Conservation (phyloP, 2,888 invertebrate species). For the Acleris laterana region DNA sequence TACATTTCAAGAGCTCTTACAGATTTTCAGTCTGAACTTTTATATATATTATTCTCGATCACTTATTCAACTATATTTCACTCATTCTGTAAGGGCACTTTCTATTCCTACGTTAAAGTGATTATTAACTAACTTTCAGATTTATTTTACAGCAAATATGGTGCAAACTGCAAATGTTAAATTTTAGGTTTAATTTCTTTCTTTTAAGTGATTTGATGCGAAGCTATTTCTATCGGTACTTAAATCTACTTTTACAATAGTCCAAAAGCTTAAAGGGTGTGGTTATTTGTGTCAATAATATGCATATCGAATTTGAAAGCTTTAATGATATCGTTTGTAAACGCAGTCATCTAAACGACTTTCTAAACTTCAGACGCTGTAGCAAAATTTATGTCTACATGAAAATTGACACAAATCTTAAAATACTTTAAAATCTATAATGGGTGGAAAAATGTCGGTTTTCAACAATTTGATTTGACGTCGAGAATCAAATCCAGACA, state of each 20-base stretch:
- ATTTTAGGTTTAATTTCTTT: slow-evolving; percentile 7
- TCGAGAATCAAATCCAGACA: slow-evolving; percentile 59
- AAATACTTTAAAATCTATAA: slow-evolving; percentile 35
- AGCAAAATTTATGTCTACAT: background rate
- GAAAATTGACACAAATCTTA: slow-evolving; percentile 49
- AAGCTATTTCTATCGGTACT: slow-evolving; percentile 49
- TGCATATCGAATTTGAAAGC: slow-evolving; percentile 34
- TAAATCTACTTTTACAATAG: slow-evolving; percentile 23
- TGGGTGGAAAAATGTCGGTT: slow-evolving; percentile 66
- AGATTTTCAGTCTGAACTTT: background rate
- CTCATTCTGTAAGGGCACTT: background rate
- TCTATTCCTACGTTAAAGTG: background rate
- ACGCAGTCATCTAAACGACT: slow-evolving; percentile 11
- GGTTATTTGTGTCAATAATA: slow-evolving; percentile 59
- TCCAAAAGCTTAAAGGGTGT: slow-evolving; percentile 47
- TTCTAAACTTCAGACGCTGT: background rate
- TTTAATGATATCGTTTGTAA: background rate
- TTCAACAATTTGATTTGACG: slow-evolving; percentile 55
- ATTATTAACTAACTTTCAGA: background rate
- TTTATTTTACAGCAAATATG: slow-evolving; percentile 13
- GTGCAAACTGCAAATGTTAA: slow-evolving; percentile 26
- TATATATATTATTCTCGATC: background rate
- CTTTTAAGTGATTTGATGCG: slow-evolving; percentile 39
- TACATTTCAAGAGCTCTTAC: background rate
- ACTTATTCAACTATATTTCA: background rate